Percentiles rank a stretch among this genome's conserved stretches.
Conservation (phyloP, 1,140 invertebrate species). For the Sinella curviseta region DNA sequence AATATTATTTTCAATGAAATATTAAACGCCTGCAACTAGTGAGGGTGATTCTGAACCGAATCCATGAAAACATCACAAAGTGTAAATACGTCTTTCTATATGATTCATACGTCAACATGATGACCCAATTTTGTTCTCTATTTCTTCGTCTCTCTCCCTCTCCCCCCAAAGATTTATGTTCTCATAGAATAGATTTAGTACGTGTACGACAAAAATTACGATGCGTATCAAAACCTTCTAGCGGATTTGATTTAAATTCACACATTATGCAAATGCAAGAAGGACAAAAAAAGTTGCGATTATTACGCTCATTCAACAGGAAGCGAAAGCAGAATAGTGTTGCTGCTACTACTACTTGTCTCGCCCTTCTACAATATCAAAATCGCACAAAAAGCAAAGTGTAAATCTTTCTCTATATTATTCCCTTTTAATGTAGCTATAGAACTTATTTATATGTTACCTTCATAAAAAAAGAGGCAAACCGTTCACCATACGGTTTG, state of each 20-base stretch:
- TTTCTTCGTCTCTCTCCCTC: no score
- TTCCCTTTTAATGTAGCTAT: not conserved
- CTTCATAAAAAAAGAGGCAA: not conserved
- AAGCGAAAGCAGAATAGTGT: no score
- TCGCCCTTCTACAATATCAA: no score
- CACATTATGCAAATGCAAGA: not conserved
- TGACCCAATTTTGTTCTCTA: not conserved
- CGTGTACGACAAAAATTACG: conserved; percentile 1
- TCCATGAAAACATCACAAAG: not conserved
- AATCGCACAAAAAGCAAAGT: not conserved
- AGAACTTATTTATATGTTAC: not conserved
- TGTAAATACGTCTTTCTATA: not conserved
- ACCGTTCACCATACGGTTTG: not conserved
- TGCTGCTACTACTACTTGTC: no score
- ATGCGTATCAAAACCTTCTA: not conserved
- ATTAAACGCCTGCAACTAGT: no score
- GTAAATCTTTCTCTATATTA: not conserved
- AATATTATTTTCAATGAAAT: not conserved
- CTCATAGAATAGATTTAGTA: not conserved
- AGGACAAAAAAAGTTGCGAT: not conserved
- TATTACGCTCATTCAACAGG: no score
- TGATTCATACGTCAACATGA: not conserved
- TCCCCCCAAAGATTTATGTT: not conserved
- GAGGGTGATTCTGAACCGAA: no score
- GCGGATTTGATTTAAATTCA: not conserved